Conservation (phyloP, 1,140 invertebrate genomes). For the Caenorhabditis remanei region DNA sequence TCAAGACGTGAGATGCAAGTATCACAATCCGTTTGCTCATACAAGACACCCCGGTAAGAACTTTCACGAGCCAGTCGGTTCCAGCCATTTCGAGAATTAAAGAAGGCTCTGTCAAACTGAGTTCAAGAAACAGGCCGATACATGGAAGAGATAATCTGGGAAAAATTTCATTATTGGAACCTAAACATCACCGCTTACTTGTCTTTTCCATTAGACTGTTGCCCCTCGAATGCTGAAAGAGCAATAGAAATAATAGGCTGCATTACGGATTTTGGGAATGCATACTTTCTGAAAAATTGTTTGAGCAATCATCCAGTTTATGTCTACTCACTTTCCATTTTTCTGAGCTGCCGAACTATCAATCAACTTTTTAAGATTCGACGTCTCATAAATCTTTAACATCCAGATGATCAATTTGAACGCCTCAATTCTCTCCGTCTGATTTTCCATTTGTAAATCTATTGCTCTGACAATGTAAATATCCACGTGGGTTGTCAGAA, state of each 20-base stretch:
- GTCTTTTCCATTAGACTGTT: constrained; percentile 30
- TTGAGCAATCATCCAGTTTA: background rate
- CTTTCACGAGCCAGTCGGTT: constrained; percentile 65
- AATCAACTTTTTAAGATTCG: constrained; percentile 61
- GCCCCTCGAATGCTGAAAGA: constrained; percentile 28
- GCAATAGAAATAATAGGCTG: constrained; percentile 63
- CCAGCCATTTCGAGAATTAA: constrained; percentile 64
- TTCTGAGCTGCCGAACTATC: constrained; percentile 48
- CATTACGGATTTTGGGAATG: constrained; percentile 65
- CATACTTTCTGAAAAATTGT: constrained; percentile 56
- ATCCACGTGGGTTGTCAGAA: constrained; percentile 59
- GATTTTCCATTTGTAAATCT: constrained; percentile 54
- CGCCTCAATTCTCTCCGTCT: constrained; percentile 54
- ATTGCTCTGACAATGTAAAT: constrained; percentile 60
- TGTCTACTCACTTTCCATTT: constrained; percentile 51
- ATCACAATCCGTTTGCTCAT: constrained; percentile 53
- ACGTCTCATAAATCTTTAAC: constrained; percentile 50
- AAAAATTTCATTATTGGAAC: background rate
- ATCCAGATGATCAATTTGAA: constrained; percentile 53
- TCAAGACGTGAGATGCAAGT: constrained; percentile 61
- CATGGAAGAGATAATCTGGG: constrained; percentile 53
- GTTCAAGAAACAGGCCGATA: constrained; percentile 62
- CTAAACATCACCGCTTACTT: background rate
- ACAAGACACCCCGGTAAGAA: constrained; percentile 55
- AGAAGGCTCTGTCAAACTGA: constrained; percentile 59